phyloP scores from a whole-genome alignment of 2,797 vertebrate species.

The Microctenopoma steveboyesi region DNA sequence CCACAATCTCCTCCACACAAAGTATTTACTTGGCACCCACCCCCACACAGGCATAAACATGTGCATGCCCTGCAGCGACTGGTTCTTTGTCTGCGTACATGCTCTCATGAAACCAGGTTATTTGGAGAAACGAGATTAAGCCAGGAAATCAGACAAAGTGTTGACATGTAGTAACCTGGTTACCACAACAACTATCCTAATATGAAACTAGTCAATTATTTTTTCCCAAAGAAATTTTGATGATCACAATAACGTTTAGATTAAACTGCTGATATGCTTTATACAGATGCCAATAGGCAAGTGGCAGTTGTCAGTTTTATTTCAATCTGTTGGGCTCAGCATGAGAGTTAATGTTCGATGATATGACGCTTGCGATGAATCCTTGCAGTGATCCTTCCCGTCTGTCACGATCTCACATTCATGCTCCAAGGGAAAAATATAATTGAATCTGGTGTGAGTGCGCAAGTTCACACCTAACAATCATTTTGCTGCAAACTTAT shows the following conservation, averaged over 20 bases:
- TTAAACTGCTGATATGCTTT: constrained; percentile 13
- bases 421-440: constrained; percentile 25
- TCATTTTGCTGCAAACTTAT: background rate
- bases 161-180: constrained; percentile 18
- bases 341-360: constrained; percentile 46
- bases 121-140: constrained; percentile 28
- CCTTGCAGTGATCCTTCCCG: constrained; percentile 26
- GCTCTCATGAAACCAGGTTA: constrained; percentile 39
- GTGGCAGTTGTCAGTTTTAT: constrained; percentile 60
- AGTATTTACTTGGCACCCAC: constrained; percentile 46
- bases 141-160: constrained; percentile 16
- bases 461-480: background rate
- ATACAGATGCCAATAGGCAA: constrained; percentile 31
- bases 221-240: background rate
- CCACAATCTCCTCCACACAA: constrained; percentile 45
- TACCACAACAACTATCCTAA: constrained; percentile 5
- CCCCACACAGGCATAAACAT: constrained; percentile 51
- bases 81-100: constrained; percentile 37
- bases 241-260: background rate
- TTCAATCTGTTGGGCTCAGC: constrained; percentile 53
- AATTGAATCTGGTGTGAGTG: constrained; percentile 12
- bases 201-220: background rate
- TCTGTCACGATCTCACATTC: constrained; percentile 53
- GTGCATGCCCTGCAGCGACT: constrained; percentile 37
- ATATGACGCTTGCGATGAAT: constrained; percentile 52